Conservation (phyloP, 2,797 vertebrate genomes). For the Heterohyrax brucei region DNA sequence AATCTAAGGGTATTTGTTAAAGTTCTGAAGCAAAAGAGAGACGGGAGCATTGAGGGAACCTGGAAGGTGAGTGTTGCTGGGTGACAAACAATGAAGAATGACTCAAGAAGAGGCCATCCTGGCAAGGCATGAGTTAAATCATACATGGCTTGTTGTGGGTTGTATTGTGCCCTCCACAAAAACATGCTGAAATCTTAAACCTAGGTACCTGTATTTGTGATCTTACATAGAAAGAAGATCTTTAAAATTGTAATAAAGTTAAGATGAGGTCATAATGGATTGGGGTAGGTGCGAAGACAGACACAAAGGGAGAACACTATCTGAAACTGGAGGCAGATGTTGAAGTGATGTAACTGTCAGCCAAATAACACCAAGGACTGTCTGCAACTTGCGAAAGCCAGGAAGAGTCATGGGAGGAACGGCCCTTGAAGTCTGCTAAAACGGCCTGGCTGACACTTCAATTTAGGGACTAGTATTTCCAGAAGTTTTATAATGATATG, state of each 20-base stretch:
- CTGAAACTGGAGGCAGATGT: not conserved
- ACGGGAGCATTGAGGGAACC: not conserved
- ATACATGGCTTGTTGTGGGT: not conserved
- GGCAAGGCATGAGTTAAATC: rapidly evolving
- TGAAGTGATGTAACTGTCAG: not conserved
- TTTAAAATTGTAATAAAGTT: not conserved
- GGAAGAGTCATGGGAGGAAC: not conserved
- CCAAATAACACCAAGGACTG: not conserved
- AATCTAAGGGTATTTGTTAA: not conserved
- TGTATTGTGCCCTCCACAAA: not conserved
- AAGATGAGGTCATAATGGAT: not conserved
- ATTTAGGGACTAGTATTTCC: not conserved
- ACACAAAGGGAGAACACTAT: not conserved
- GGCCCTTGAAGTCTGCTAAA: not conserved
- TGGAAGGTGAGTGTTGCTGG: not conserved
- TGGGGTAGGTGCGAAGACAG: not conserved
- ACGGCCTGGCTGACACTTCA: not conserved
- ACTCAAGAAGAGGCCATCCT: rapidly evolving
- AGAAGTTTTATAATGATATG: not conserved
- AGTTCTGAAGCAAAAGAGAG: not conserved
- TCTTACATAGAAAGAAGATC: not conserved
- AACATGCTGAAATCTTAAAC: not conserved
- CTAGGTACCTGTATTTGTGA: not conserved
- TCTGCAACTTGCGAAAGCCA: not conserved
- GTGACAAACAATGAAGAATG: not conserved